Conservation (phyloP, 1,140 invertebrate species). For the Drosophila nebulosa region DNA sequence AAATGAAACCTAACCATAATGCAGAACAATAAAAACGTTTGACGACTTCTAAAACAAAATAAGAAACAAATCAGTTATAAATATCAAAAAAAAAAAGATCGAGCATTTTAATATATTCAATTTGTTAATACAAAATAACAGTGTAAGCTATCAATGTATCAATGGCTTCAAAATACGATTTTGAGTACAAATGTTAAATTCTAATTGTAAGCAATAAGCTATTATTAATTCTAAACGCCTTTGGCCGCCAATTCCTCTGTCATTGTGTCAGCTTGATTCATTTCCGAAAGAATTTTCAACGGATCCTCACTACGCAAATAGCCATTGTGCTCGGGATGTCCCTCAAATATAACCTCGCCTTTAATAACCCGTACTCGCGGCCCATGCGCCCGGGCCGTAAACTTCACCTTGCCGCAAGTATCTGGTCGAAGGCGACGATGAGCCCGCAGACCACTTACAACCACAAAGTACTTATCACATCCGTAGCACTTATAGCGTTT, state of each 20-base stretch:
- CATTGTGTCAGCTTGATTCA: conserved; percentile 13
- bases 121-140: not conserved
- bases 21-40: no score
- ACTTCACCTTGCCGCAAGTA: conserved; percentile 71
- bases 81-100: not conserved
- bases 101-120: not conserved
- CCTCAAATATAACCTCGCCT: conserved; percentile 69
- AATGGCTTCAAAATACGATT: not conserved
- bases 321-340: conserved; percentile 68
- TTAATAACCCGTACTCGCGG: conserved; percentile 70
- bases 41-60: no score
- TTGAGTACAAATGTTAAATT: not conserved
- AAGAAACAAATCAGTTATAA: no score
- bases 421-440: conserved; percentile 72
- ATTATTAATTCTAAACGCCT: not conserved
- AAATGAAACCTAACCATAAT: no score
- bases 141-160: not conserved
- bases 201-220: not conserved
- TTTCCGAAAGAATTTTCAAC: conserved; percentile 57
- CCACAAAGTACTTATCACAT: conserved; percentile 73
- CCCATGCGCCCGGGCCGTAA: conserved; percentile 70
- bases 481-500: conserved; percentile 79
- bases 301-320: conserved; percentile 74
- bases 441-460: conserved; percentile 70
- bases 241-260: not conserved